Percentiles rank a stretch among this genome's conserved stretches.
Conservation (phyloP, 2,113 vertebrate species). For the Sturnus vulgaris region DNA sequence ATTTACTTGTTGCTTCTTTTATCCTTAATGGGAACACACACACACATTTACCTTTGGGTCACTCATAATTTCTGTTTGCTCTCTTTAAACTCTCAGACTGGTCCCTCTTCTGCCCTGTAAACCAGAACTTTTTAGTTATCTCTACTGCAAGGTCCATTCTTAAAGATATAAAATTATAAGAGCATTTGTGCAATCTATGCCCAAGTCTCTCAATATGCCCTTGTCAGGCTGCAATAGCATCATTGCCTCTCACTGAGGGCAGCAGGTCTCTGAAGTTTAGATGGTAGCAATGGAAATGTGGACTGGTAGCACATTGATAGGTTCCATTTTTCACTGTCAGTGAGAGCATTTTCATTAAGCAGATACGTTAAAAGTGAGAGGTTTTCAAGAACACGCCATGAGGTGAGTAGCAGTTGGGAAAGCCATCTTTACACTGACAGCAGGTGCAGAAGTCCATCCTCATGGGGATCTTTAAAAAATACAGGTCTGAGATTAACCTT, state of each 20-base stretch:
- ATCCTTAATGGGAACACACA: not conserved
- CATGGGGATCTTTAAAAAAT: constrained; percentile 7
- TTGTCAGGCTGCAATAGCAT: not conserved
- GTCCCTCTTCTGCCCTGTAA: not conserved
- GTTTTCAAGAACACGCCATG: not conserved
- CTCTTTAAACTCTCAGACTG: not conserved
- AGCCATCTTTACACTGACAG: not conserved
- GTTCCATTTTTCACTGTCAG: constrained; percentile 55
- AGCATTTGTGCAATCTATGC: not conserved
- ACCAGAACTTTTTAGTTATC: not conserved
- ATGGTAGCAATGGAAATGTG: not conserved
- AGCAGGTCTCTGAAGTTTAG: not conserved
- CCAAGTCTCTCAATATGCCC: not conserved
- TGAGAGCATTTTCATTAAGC: constrained; percentile 18
- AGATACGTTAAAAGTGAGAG: not conserved
- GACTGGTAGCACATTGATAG: not conserved
- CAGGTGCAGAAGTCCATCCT: not conserved
- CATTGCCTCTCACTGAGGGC: not conserved
- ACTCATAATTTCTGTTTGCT: not conserved
- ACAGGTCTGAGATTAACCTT: constrained; percentile 35
- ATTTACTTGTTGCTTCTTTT: constrained; percentile 21
- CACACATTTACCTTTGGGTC: not conserved
- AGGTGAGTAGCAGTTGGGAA: not conserved
- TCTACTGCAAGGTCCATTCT: not conserved
- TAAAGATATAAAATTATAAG: not conserved